phyloP scores from a whole-genome alignment of 2,797 vertebrate species.

The Phaenicophaeus curvirostris region DNA sequence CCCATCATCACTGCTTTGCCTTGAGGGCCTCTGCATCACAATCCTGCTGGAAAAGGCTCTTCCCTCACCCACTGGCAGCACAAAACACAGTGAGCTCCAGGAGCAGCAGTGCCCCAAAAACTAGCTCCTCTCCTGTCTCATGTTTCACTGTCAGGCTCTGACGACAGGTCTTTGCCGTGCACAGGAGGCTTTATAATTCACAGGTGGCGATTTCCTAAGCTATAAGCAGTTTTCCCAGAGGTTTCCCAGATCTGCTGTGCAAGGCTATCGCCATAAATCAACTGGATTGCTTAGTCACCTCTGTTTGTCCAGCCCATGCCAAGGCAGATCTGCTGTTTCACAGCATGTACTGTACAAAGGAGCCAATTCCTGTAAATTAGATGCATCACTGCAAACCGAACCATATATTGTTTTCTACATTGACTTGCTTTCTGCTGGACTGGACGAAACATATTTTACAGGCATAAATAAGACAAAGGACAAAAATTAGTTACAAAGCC shows the following conservation, averaged over 20 bases:
- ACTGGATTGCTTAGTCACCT: constrained; percentile 61
- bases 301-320: constrained; percentile 56
- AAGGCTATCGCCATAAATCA: constrained; percentile 60
- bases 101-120: not conserved
- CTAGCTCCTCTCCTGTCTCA: not conserved
- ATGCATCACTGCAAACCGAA: constrained; percentile 40
- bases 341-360: constrained; percentile 66
- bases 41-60: not conserved
- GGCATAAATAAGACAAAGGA: constrained; percentile 24
- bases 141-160: not conserved
- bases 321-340: constrained; percentile 65
- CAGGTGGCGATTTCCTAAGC: constrained; percentile 17
- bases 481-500: not conserved
- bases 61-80: not conserved
- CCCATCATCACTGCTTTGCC: not conserved
- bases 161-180: not conserved
- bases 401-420: not conserved
- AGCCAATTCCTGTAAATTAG: constrained; percentile 57
- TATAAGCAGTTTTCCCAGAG: constrained; percentile 43
- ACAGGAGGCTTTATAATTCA: not conserved
- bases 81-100: fast-evolving
- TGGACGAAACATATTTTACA: constrained; percentile 10
- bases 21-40: not conserved
- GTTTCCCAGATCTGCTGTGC: constrained; percentile 48
- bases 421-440: not conserved